These are phyloP conservation scores for Drosophila tropicalis DNA, from an alignment of 1,140 invertebrate genomes.

Conservation along the genomic window DNA sequence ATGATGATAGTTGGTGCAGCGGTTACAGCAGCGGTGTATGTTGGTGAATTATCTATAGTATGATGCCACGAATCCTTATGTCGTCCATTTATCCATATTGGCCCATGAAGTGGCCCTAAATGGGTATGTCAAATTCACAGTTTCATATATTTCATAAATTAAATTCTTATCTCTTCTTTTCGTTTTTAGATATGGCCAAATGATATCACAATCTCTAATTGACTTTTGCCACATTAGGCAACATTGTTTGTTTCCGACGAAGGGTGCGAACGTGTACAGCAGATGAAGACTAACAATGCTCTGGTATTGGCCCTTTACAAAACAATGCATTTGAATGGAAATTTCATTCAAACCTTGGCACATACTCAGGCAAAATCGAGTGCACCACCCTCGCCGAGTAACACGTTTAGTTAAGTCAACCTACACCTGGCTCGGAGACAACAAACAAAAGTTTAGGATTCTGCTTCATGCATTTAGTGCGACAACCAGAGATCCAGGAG, in stretches of 20 bases:
- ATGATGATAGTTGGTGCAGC: too few species aligned
- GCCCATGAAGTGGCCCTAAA: constrained; percentile 97
- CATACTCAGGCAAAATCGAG: constrained; percentile 90
- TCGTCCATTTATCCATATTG: constrained; percentile 96
- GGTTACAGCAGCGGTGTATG: too few species aligned
- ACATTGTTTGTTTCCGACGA: constrained; percentile 97
- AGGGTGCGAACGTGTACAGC: constrained; percentile 88
- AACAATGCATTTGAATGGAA: constrained; percentile 97
- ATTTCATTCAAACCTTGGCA: constrained; percentile 97
- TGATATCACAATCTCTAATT: constrained; percentile 94
- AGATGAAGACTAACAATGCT: constrained; percentile 91
- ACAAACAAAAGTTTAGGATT: too few species aligned
- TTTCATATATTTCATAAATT: not conserved
- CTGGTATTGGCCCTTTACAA: constrained; percentile 97
- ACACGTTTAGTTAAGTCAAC: constrained; percentile 88
- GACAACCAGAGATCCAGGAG: too few species aligned
- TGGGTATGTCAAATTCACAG: constrained; percentile 85
- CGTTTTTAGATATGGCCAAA: constrained; percentile 87
- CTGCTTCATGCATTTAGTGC: too few species aligned
- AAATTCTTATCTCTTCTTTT: constrained; percentile 20
- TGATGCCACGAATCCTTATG: constrained; percentile 97
- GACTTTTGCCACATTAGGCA: constrained; percentile 97
- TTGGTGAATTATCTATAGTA: constrained; percentile 97
- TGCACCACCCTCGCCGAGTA: constrained; percentile 89
- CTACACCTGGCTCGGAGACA: too few species aligned